A percentile compares a stretch with the other conserved stretches of the same genome.
These are phyloP conservation scores for Mnemiopsis leidyi DNA, from an alignment of 37 sponge, comb jelly and placozoan species.

Conservation along the genomic window DNA sequence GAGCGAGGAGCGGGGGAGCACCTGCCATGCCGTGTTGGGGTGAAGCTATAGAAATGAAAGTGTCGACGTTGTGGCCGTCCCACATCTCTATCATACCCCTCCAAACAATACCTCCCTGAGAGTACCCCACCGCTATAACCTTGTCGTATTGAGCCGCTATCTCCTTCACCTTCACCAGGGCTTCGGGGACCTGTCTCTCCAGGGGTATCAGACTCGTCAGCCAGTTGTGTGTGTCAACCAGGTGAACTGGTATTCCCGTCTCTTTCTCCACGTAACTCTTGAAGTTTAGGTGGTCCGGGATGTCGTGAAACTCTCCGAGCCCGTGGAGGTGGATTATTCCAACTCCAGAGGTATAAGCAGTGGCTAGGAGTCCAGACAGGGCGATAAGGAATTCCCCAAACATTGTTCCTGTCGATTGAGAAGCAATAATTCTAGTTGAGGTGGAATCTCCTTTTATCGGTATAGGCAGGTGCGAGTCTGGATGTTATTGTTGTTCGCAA, in stretches of 20 bases:
- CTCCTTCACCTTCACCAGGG: neutral
- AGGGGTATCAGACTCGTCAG: neutral
- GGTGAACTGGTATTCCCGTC: neutral
- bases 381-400: too few species aligned
- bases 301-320: neutral
- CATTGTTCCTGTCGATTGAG: too few species aligned
- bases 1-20: neutral
- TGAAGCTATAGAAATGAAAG: neutral
- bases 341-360: too few species aligned
- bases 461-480: too few species aligned
- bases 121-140: neutral
- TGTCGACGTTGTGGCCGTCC: slow-evolving; percentile 7
- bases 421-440: too few species aligned
- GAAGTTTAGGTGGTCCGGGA: neutral
- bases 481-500: too few species aligned
- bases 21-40: slow-evolving; percentile 22
- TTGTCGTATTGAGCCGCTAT: slow-evolving; percentile 13
- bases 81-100: neutral
- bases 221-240: neutral
- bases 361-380: too few species aligned
- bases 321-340: neutral
- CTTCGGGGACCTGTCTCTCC: neutral
- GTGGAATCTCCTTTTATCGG: too few species aligned
- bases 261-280: neutral
- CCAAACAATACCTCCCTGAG: neutral